Percentiles rank a stretch among this genome's conserved stretches.
Evolutionary conservation across 1,140 invertebrate genomes (phyloP).

Genomic region (Mactra quadrangularis): DNA sequence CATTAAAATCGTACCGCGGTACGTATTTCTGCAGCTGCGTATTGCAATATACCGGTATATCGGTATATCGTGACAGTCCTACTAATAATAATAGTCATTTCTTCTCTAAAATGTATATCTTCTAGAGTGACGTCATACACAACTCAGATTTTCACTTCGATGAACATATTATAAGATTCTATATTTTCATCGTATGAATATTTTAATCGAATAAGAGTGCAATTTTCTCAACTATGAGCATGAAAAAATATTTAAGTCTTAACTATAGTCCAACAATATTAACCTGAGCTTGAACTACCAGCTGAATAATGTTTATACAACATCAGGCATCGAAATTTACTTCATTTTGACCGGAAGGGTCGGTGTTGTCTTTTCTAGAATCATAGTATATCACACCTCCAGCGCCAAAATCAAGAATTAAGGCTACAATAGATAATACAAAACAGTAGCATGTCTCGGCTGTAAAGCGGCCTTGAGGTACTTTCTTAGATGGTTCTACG

Average conservation of each 20-base stretch:
- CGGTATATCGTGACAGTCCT: too few species aligned
- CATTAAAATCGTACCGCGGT: too few species aligned
- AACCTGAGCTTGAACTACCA: neutral
- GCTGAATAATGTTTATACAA: neutral
- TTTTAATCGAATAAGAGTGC: neutral
- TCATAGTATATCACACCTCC: slow-evolving; percentile 15
- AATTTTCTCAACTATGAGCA: neutral
- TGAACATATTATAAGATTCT: too few species aligned
- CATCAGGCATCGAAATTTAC: neutral
- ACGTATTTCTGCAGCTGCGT: too few species aligned
- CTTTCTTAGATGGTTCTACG: neutral
- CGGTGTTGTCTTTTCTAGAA: neutral
- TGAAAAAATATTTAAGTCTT: neutral
- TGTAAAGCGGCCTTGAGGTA: neutral
- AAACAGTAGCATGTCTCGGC: too few species aligned
- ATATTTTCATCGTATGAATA: neutral
- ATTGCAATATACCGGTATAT: too few species aligned
- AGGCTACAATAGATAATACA: slow-evolving; percentile 9
- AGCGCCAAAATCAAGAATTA: neutral
- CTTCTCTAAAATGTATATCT: too few species aligned
- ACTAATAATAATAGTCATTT: too few species aligned
- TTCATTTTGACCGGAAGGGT: neutral
- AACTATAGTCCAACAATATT: too few species aligned
- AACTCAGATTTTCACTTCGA: too few species aligned
- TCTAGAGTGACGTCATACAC: too few species aligned